Conservation (phyloP, 2,888 invertebrate genomes). For the Drosophila nr. medialis region DNA sequence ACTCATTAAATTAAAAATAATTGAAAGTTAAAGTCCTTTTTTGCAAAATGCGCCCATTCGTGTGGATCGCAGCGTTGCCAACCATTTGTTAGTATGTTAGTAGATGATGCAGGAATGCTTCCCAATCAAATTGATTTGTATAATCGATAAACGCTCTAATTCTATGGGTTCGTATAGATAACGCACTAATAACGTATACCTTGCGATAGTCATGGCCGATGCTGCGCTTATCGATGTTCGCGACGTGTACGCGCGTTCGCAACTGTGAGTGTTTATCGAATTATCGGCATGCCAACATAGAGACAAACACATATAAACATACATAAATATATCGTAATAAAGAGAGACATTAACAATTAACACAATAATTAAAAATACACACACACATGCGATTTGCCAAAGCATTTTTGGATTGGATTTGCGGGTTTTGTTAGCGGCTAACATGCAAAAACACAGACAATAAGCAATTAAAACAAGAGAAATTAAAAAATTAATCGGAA, state of each 20-base stretch:
- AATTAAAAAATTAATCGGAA: not conserved
- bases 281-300: constrained; percentile 51
- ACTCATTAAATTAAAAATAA: not conserved
- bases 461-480: constrained; percentile 8
- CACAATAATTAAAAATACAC: constrained; percentile 8
- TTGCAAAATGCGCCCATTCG: not conserved
- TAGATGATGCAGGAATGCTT: constrained; percentile 2
- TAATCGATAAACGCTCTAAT: constrained; percentile 9
- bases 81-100: constrained; percentile 1
- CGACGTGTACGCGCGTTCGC: constrained; percentile 57
- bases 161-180: constrained; percentile 16
- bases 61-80: constrained; percentile 4
- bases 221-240: constrained; percentile 60
- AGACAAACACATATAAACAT: constrained; percentile 32
- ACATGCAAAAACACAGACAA: constrained; percentile 25
- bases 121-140: constrained; percentile 10
- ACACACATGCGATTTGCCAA: constrained; percentile 38
- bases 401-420: constrained; percentile 23
- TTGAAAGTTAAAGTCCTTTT: not conserved
- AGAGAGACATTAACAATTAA: constrained; percentile 30
- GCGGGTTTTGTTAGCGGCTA: not conserved
- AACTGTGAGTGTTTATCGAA: constrained; percentile 47
- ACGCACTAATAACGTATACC: constrained; percentile 49
- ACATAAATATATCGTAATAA: constrained; percentile 2
- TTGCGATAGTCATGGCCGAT: constrained; percentile 68